phyloP scores from a whole-genome alignment of 2,113 vertebrate species.

The Petrocephalus zakoni region DNA sequence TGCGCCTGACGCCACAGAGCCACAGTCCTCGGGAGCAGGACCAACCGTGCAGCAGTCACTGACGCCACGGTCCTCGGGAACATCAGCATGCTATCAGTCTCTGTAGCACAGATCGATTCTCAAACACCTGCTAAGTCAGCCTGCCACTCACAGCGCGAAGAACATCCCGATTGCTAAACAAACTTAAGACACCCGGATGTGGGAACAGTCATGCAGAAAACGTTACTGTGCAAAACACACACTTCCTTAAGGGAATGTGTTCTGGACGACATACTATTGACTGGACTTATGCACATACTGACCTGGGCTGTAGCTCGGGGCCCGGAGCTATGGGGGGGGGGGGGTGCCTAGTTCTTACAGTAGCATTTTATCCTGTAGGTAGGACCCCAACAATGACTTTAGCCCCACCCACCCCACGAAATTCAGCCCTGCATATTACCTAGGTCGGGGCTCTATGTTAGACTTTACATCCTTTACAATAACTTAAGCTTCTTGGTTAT shows the following conservation, averaged over 20 bases:
- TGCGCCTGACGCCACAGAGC: background rate
- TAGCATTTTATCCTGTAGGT: background rate
- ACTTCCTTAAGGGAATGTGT: background rate
- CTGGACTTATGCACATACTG: background rate
- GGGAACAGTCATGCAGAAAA: background rate
- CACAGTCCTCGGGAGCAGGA: background rate
- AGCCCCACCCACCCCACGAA: background rate
- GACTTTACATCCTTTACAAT: background rate
- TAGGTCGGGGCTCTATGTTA: background rate
- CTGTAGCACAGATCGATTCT: background rate
- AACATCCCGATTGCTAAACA: background rate
- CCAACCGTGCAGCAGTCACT: too few species aligned
- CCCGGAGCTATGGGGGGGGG: background rate
- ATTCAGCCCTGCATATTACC: background rate
- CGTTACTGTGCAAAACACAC: background rate
- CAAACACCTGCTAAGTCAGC: background rate
- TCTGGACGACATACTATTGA: background rate
- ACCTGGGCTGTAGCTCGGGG: background rate
- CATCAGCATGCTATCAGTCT: background rate
- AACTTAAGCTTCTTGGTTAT: background rate
- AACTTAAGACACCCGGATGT: background rate
- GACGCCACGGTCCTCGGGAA: too few species aligned
- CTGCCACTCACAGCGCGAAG: background rate
- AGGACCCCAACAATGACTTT: background rate
- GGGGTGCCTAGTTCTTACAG: background rate